Evolutionary conservation across 2,888 invertebrate genomes (phyloP).

Genomic region (Gandaritis pyraliata): DNA sequence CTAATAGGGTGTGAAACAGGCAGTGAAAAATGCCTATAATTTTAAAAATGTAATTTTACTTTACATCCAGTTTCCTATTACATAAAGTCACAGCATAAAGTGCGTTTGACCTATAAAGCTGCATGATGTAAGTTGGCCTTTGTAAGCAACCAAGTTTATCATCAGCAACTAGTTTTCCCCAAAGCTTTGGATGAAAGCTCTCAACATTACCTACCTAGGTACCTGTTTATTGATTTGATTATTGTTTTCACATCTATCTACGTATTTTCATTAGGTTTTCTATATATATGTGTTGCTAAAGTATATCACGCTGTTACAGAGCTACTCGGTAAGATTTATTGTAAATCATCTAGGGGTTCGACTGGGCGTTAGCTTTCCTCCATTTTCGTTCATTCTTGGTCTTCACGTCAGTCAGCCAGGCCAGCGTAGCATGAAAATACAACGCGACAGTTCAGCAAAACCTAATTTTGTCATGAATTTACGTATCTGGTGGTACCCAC

Average conservation of each 20-base stretch:
- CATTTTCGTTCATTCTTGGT: slow-evolving; percentile 28
- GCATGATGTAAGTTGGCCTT: no score
- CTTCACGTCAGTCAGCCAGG: slow-evolving; percentile 11
- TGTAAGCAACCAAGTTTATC: no score
- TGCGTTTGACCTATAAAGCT: no score
- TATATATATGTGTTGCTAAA: background rate
- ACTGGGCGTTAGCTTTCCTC: slow-evolving; percentile 31
- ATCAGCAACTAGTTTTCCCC: background rate
- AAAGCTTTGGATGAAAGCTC: slow-evolving; percentile 2
- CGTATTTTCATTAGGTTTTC: background rate
- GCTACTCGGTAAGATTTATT: background rate
- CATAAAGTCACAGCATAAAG: no score
- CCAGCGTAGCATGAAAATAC: background rate
- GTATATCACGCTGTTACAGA: background rate
- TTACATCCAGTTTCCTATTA: no score
- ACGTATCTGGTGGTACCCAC: no score
- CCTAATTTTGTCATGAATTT: no score
- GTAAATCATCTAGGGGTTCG: slow-evolving; percentile 11
- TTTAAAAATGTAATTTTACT: no score
- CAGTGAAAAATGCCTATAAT: no score
- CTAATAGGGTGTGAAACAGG: no score
- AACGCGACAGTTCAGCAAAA: background rate
- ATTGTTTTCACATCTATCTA: background rate
- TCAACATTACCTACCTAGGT: background rate
- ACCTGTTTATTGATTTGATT: background rate